phyloP scores from a whole-genome alignment of 2,888 invertebrate species.

The Sminthurides aquaticus region DNA sequence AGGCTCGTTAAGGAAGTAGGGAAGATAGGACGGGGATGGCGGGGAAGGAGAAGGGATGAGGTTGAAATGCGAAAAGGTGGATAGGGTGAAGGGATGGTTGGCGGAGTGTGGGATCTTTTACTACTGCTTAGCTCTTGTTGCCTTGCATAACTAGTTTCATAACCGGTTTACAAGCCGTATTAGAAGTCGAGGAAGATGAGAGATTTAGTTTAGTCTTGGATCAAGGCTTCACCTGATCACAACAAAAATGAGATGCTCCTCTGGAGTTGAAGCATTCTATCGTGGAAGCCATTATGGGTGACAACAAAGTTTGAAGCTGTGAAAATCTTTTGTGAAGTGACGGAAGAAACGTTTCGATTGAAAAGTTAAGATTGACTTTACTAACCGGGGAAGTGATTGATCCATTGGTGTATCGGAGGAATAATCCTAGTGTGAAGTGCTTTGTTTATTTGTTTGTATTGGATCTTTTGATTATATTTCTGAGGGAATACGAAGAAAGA shows the following conservation, averaged over 20 bases:
- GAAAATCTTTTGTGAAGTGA: too few relatives aligned
- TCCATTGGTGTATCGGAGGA: too few relatives aligned
- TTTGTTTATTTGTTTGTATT: too few relatives aligned
- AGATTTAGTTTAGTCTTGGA: slow-evolving; percentile 17
- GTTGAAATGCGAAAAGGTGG: background rate
- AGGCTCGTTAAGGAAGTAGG: background rate
- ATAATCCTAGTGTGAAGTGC: too few relatives aligned
- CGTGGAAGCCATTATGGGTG: background rate
- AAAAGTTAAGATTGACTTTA: too few relatives aligned
- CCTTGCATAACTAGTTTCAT: slow-evolving; percentile 24
- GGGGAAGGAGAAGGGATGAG: background rate
- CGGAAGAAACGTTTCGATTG: too few relatives aligned
- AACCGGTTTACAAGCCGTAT: slow-evolving; percentile 19
- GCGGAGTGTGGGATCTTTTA: too few relatives aligned
- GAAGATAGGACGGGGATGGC: background rate
- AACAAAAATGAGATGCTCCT: slow-evolving; percentile 15
- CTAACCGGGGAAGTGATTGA: too few relatives aligned
- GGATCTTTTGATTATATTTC: too few relatives aligned
- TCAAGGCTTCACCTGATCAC: slow-evolving; percentile 12
- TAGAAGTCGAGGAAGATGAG: slow-evolving; percentile 13
- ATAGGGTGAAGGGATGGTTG: background rate
- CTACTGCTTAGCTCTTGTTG: slow-evolving; percentile 5
- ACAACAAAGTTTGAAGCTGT: too few relatives aligned
- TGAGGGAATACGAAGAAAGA: too few relatives aligned
- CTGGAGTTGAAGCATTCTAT: background rate